These are phyloP conservation scores for Myzus persicae DNA, from an alignment of 1,140 invertebrate genomes.

Conservation along the genomic window DNA sequence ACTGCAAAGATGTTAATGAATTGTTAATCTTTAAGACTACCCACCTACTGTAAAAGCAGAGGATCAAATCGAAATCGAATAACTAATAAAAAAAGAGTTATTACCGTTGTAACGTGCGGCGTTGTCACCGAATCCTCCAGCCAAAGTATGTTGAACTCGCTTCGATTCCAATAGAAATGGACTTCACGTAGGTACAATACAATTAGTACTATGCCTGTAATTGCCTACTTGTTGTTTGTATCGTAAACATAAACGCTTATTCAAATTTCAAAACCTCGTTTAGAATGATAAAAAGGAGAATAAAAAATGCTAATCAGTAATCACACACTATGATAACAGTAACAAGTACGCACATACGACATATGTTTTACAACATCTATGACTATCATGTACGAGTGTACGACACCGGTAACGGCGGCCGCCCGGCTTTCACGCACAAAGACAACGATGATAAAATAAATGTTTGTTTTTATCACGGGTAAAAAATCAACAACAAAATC, in stretches of 20 bases:
- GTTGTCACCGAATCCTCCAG: background rate
- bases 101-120: background rate
- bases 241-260: background rate
- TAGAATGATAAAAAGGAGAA: background rate
- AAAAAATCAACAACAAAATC: too few species aligned
- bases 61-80: background rate
- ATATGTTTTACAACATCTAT: too few species aligned
- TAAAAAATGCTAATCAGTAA: background rate
- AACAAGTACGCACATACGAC: too few species aligned
- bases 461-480: too few species aligned
- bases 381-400: too few species aligned
- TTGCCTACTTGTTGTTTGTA: background rate
- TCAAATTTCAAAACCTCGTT: slow-evolving; percentile 38
- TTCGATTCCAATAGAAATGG: background rate
- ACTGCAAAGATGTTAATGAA: background rate
- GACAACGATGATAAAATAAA: too few species aligned
- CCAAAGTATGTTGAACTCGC: background rate
- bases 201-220: background rate
- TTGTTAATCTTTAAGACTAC: background rate
- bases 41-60: background rate
- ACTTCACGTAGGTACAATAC: background rate
- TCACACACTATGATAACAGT: background rate
- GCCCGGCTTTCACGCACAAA: too few species aligned
- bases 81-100: background rate
- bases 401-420: too few species aligned